Evolutionary conservation across 2,113 vertebrate species (phyloP), one percentile per base, ranked within the genome.

Genomic region (Ceyx cyanopectus): DNA sequence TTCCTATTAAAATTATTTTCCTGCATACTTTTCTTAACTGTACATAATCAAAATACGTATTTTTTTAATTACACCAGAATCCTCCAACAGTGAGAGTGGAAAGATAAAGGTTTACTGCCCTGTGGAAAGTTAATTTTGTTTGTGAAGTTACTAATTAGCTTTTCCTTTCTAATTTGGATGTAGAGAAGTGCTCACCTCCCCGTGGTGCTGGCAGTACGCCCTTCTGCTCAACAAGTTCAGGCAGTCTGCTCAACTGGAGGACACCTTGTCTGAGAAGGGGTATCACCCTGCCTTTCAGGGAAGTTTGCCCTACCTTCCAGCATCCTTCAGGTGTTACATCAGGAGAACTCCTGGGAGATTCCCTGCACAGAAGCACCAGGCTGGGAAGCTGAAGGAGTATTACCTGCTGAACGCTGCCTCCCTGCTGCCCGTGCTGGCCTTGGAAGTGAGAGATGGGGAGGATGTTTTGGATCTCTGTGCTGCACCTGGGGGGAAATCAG

Each of bases 391-490:
- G 63, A 99, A 99, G 86, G 97, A 97, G 9, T 99, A 99, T 94
- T 99, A 98, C 63, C 98, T 99, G 46, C 97, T 99, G 62, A 99
- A 99, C 18, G 99, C 99, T 29, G 98, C 99, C 29, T 99, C 99
- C 0, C 85, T 99, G 89, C 97, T 99, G 32, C 98, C 99, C 3
- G 99, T 99, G 51, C 91, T 99, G 96, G 98, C 99, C 13, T 93
- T 99, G 62, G 98, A 98, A 66, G 93, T 99, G 79, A 90, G 67
- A 79, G 97, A 98, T 83, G 99, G 98, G 17, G 98, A 99, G 26
- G 95, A 89, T 1, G 96, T 99, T 96, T 95, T 99, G 97, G 99
- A 99, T 96, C 95, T 99, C 89, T 99, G 99, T 94, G 98, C 99
- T 65, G 99, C 99, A 19, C 99, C 99, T 13, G 99, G 99, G 41